Evolutionary conservation across 2,888 invertebrate genomes (phyloP).

Genomic region (Apoda limacodes): DNA sequence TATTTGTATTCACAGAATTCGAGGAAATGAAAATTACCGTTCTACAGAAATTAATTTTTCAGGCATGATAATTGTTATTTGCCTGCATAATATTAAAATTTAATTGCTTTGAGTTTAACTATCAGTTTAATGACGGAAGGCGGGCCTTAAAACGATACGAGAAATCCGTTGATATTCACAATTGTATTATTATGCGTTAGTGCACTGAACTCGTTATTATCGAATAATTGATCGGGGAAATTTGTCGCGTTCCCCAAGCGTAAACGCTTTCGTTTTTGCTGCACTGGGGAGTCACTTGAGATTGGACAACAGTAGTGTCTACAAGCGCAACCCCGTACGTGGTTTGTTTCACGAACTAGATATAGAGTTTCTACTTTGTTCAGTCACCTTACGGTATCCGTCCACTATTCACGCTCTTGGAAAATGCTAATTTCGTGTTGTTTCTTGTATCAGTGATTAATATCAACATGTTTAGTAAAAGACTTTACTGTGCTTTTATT

Average conservation of each 20-base stretch:
- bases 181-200: too few relatives aligned
- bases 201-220: constrained; percentile 38
- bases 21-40: too few relatives aligned
- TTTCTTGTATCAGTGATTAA: constrained; percentile 29
- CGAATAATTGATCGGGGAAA: constrained; percentile 56
- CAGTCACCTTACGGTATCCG: constrained; percentile 51
- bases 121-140: too few relatives aligned
- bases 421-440: constrained; percentile 45
- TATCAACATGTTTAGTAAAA: constrained; percentile 42
- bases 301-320: constrained; percentile 23
- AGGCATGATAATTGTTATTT: too few relatives aligned
- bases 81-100: too few relatives aligned
- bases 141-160: too few relatives aligned
- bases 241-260: constrained; percentile 46
- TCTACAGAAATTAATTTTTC: too few relatives aligned
- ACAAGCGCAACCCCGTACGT: constrained; percentile 26
- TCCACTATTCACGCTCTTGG: constrained; percentile 40
- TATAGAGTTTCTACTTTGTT: constrained; percentile 17
- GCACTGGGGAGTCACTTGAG: constrained; percentile 35
- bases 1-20: too few relatives aligned
- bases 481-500: constrained; percentile 30
- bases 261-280: constrained; percentile 65
- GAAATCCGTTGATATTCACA: too few relatives aligned
- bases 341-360: too few relatives aligned
- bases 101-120: too few relatives aligned